Evolutionary conservation across 2,888 invertebrate genomes (phyloP).

Genomic region (Lacanobia oleracea): DNA sequence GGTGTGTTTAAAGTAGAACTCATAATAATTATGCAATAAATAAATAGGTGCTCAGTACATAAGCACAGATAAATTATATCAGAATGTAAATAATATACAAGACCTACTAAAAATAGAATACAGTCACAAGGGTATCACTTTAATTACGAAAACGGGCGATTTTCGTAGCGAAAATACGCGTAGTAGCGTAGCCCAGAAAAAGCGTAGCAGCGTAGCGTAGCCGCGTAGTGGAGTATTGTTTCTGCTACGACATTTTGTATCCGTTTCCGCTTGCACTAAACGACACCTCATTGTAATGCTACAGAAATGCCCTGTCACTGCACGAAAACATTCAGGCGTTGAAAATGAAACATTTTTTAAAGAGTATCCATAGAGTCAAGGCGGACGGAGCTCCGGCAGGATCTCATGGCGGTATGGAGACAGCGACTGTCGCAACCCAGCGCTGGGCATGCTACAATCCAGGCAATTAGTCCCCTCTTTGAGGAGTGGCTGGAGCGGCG

Average conservation of each 20-base stretch:
- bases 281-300: not conserved
- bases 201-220: not conserved
- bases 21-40: not conserved
- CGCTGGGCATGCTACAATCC: no score
- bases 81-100: conserved; percentile 35
- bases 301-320: no score
- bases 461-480: no score
- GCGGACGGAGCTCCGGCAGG: no score
- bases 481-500: no score
- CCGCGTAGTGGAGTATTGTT: not conserved
- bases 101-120: not conserved
- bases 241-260: not conserved
- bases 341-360: no score
- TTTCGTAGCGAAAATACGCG: not conserved
- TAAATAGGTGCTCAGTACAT: not conserved
- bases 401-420: no score
- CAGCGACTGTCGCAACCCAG: no score
- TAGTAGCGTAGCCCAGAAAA: not conserved
- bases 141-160: not conserved
- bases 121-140: not conserved
- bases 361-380: no score
- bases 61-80: conserved; percentile 24
- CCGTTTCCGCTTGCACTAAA: not conserved
- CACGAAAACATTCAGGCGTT: no score
- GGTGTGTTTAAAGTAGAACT: conserved; percentile 3